Percentiles rank a stretch among this genome's conserved stretches.
phyloP scores from a whole-genome alignment of 2,888 invertebrate species.

The Lithophane socia region DNA sequence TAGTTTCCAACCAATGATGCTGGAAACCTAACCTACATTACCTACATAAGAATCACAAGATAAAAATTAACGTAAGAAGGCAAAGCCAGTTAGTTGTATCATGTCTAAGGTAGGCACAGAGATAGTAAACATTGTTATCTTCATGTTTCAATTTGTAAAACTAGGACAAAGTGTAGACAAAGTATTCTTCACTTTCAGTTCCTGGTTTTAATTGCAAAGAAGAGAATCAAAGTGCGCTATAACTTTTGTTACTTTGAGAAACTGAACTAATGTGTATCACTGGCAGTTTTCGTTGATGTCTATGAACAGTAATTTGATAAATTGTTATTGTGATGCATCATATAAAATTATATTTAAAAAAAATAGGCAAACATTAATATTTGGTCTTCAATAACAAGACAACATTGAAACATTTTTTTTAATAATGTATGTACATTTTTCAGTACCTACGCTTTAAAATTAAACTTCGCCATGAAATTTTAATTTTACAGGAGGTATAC shows the following conservation, averaged over 20 bases:
- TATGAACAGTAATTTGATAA: not conserved
- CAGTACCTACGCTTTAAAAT: not conserved
- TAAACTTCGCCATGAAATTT: not conserved
- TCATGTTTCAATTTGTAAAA: conserved; percentile 8
- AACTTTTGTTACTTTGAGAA: conserved; percentile 23
- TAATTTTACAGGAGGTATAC: not conserved
- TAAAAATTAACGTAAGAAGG: too few relatives aligned
- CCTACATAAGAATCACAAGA: not conserved
- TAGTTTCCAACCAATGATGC: too few relatives aligned
- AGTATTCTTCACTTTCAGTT: conserved; percentile 1
- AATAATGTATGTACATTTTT: not conserved
- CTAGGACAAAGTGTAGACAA: conserved; percentile 8
- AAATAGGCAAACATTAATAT: not conserved
- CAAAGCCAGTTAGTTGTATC: not conserved
- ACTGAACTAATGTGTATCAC: not conserved
- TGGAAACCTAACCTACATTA: not conserved
- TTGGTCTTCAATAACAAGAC: not conserved
- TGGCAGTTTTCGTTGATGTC: conserved; percentile 1
- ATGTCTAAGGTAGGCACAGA: not conserved
- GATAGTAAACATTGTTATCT: not conserved
- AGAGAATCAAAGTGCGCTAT: not conserved
- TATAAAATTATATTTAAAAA: too few relatives aligned
- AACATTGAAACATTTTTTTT: not conserved
- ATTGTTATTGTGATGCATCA: not conserved
- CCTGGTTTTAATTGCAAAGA: conserved; percentile 27